Evolutionary conservation across 2,797 vertebrate species (phyloP), one percentile per base, ranked within the genome.

Genomic region (Notamacropus eugenii): DNA sequence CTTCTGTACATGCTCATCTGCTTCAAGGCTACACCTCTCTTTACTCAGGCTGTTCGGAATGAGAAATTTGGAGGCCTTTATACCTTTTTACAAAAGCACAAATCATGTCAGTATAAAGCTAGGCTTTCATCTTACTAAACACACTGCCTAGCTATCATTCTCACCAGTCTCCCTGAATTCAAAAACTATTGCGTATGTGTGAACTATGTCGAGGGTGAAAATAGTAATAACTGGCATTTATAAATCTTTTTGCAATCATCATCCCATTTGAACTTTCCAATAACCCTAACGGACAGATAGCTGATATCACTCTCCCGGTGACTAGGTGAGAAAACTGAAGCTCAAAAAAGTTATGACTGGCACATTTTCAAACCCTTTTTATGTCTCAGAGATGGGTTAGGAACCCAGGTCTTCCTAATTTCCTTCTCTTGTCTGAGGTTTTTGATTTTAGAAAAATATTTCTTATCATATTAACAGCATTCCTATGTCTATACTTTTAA

Each of bases 61-160:
- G 67, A 57, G 54, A 59, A 92, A 6, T 10, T 29, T 5, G 3
- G 40, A 57, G 54, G 31, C 50, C 19, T 59, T 55, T 40, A 8
- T 34, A 3, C 11, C 29, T 40, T 3, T 3, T 6, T 1, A 0
- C 0, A 27, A 19, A n/a, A 6, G 12, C 0, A 0, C 3, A 22
- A 27, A 13, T 27, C 58, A 9, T 0, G 0, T 2, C 1, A 0
- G 5, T 54, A 0, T 22, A 2, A 14, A 5, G 10, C 40, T 27
- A 46, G n/a, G n/a, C n/a, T 82, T 82, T 82, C 67, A 27, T 87
- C 40, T 27, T 46, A 27, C 40, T 87, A 50, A 46, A 87, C 40
- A 46, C 14, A 28, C 22, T 74, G 24, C 40, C 27, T 4, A 27
- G 40, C 74, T 87, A 50, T 50, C 40, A 50, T 50, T 50, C 19